Conservation (phyloP, 2,113 vertebrate genomes). For the Macroglossus sobrinus region DNA sequence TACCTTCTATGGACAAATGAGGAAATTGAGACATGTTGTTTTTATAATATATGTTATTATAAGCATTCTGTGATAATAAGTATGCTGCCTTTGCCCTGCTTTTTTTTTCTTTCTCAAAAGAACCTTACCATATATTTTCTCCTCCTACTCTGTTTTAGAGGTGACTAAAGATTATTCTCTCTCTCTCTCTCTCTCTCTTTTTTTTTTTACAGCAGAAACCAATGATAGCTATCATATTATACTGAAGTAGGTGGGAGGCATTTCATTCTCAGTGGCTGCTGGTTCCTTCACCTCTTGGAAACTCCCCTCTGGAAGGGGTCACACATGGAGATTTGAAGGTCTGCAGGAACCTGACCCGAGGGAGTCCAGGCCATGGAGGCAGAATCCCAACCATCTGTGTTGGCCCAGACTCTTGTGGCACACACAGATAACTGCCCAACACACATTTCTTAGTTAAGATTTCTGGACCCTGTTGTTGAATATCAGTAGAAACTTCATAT, state of each 20-base stretch:
- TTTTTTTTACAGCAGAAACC: constrained; percentile 89
- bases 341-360: constrained; percentile 35
- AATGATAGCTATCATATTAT: constrained; percentile 96
- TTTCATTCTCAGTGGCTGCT: neutral
- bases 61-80: neutral
- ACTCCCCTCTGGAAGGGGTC: constrained; percentile 21
- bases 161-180: constrained; percentile 47
- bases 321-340: constrained; percentile 24
- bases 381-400: neutral
- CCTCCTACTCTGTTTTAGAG: neutral
- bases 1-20: neutral
- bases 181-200: neutral
- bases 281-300: neutral
- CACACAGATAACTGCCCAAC: constrained; percentile 9
- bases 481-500: constrained; percentile 11
- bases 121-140: neutral
- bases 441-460: constrained; percentile 25
- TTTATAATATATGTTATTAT: neutral
- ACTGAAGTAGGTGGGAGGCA: constrained; percentile 87
- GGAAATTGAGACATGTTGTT: neutral
- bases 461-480: constrained; percentile 28
- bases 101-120: neutral
- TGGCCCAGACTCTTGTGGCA: neutral
- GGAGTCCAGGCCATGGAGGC: neutral
- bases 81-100: neutral